Base-by-base conservation (phyloP, 2,113 vertebrate species). In the Saguinus imperator region DNA sequence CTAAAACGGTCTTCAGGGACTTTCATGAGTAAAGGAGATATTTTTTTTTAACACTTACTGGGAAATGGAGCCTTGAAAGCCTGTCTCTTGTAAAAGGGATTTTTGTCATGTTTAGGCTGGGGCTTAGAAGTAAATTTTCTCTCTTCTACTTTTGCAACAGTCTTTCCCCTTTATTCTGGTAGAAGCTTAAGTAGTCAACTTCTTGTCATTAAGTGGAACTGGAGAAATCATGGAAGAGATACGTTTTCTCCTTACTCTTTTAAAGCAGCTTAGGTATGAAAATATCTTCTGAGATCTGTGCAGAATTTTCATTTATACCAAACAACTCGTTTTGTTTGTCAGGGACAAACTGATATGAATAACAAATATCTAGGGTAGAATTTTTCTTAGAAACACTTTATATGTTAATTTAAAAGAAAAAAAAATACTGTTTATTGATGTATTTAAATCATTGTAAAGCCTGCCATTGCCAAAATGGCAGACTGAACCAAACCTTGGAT, bases 281-380 rank as follows among this genome's bases (percentile, higher is more conserved):
- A 6, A 77, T 93, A 61, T 73, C 27, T 66, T 55, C 57, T 86
- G 37, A 82, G 16, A 75, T n/a, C 23, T 0, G 84, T 85, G 86
- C 45, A 89, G 73, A 92, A 92, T 66, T 90, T 94, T 83, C 29
- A 72, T 45, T 97, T 80, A 96, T 85, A 87, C 79, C 83, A 61
- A 96, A 90, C 20, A 58, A 66, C 57, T 96, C 94, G 93, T 96
- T 97, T 97, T 95, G 94, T 97, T 97, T 98, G 97, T 98, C 66
- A 84, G 79, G 37, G 32, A 21, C 25, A 89, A 94, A 91, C 32
- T 95, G 18, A 73, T 23, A 93, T 27, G 45, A 93, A 89, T 93
- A 96, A 72, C 55, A 92, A 87, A 81, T 87, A 58, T 58, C 16
- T 43, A 3, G 2, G 55, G 21, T 18, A 48, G 20, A 52, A 61